A percentile compares a stretch with the other conserved stretches of the same genome.
Evolutionary conservation across 2,888 invertebrate species (phyloP).

Genomic region (Epinotia bilunana): DNA sequence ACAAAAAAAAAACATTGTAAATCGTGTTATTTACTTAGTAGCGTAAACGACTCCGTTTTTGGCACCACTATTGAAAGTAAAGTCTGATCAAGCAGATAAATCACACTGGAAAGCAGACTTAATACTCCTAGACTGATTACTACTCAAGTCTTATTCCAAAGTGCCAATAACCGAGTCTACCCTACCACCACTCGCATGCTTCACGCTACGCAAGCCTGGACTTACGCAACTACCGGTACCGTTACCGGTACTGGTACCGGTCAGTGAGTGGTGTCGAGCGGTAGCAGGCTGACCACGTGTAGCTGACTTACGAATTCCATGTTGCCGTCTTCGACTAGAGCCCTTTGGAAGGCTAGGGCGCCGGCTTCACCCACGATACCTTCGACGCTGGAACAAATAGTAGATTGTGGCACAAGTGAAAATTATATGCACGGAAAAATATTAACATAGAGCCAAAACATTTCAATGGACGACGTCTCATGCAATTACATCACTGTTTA

Average conservation of each 20-base stretch:
- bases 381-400: conserved; percentile 50
- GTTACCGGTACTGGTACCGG: conserved; percentile 7
- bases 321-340: conserved; percentile 76
- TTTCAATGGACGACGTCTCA: too few species aligned
- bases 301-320: conserved; percentile 84
- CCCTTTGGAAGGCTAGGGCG: conserved; percentile 63
- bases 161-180: background rate
- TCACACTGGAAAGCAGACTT: too few species aligned
- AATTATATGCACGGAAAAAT: too few species aligned
- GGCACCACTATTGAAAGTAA: background rate
- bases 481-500: too few species aligned
- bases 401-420: too few species aligned
- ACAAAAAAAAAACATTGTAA: background rate
- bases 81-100: too few species aligned
- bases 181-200: conserved; percentile 25
- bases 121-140: too few species aligned
- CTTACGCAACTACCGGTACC: conserved; percentile 36
- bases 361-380: conserved; percentile 49
- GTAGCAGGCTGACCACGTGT: conserved; percentile 76
- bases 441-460: too few species aligned
- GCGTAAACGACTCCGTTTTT: background rate
- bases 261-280: conserved; percentile 56
- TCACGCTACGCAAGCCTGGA: conserved; percentile 39
- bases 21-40: conserved; percentile 14
- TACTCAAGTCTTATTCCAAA: too few species aligned